Percentiles rank a stretch among this genome's conserved stretches.
Conservation (phyloP, 2,113 vertebrate genomes). For the Arenaria interpres region DNA sequence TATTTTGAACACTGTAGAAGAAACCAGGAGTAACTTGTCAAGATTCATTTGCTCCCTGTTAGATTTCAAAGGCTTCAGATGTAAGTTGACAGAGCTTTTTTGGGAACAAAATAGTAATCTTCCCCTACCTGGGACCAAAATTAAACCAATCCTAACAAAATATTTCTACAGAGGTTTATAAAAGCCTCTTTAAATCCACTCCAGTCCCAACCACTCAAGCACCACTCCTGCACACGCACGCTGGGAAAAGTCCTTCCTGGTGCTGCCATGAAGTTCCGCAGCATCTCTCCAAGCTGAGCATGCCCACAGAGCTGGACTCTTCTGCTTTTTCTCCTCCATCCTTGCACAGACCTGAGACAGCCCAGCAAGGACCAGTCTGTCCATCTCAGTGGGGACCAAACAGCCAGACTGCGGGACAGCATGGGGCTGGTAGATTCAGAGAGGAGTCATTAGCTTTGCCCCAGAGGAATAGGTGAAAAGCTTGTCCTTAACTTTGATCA, state of each 20-base stretch:
- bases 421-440: not conserved
- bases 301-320: not conserved
- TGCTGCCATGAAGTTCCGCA: not conserved
- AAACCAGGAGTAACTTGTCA: not conserved
- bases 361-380: not conserved
- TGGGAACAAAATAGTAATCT: not conserved
- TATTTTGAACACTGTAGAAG: not conserved
- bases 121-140: not conserved
- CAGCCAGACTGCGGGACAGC: not conserved
- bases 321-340: not conserved
- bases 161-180: not conserved
- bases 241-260: not conserved
- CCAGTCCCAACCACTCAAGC: not conserved
- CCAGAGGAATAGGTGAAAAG: not conserved
- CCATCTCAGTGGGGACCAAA: rapidly evolving
- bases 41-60: not conserved
- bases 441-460: not conserved
- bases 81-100: not conserved
- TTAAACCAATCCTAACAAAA: not conserved
- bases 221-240: not conserved
- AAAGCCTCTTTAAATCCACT: not conserved
- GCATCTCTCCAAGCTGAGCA: not conserved
- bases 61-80: not conserved
- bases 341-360: not conserved
- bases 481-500: not conserved